Evolutionary conservation across 1,140 invertebrate genomes (phyloP).

Genomic region (Tetranychus cinnabarinus): DNA sequence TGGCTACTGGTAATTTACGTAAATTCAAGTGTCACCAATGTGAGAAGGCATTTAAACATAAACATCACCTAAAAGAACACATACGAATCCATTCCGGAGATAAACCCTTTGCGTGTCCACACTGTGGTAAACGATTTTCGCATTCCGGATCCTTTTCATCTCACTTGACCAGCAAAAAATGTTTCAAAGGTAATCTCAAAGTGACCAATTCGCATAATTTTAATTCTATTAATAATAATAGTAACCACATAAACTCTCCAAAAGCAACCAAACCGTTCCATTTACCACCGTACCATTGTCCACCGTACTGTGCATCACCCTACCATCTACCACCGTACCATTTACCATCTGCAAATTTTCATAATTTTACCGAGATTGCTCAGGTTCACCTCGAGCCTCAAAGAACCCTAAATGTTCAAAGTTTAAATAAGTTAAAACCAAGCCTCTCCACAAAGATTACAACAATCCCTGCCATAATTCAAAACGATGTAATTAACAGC

Average conservation of each 20-base stretch:
- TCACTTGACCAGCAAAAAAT: slow-evolving; percentile 99
- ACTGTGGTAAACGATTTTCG: slow-evolving; percentile 93
- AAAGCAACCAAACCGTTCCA: not conserved
- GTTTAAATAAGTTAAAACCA: not conserved
- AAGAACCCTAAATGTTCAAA: not conserved
- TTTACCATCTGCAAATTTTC: not conserved
- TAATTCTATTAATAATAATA: not conserved
- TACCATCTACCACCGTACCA: not conserved
- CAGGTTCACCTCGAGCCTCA: not conserved
- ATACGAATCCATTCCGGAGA: slow-evolving; percentile 89
- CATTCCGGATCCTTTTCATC: slow-evolving; percentile 98
- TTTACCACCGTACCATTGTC: not conserved
- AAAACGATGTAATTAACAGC: not conserved
- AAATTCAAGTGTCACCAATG: slow-evolving; percentile 97
- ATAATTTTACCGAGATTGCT: not conserved
- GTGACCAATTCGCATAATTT: not conserved
- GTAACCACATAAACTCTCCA: not conserved
- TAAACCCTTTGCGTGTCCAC: slow-evolving; percentile 89
- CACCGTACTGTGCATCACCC: not conserved
- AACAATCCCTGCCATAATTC: not conserved
- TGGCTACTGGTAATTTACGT: too few relatives aligned
- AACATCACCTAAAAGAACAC: slow-evolving; percentile 96
- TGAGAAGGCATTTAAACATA: slow-evolving; percentile 98
- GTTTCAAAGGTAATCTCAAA: slow-evolving; percentile 52
- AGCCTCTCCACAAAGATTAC: not conserved